Evolutionary conservation across 2,113 vertebrate species (phyloP), one percentile per base, ranked within the genome.

Genomic region (Semicossyphus pulcher): DNA sequence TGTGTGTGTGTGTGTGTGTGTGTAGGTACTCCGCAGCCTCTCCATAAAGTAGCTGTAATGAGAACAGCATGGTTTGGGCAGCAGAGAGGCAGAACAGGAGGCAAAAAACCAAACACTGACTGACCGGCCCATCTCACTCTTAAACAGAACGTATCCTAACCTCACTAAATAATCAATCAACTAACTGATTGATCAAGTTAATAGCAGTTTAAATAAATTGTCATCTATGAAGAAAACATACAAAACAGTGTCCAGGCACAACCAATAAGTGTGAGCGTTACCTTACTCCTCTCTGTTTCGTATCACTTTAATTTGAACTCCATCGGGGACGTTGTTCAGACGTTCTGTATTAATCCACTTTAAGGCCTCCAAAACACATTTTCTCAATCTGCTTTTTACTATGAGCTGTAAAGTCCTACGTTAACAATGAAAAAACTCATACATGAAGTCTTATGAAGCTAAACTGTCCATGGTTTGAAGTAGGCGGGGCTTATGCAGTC

Each of bases 11-110:
- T 78, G 39, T 63, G 51, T 64, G 57, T 73, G 63, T 54, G 56
- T 61, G 61, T 29, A 39, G 53, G 37, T 23, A 31, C 20, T 49
- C 20, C 39, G 65, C 7, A 64, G 47, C 29, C 23, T 72, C 45
- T 62, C 66, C 14, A 37, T 67, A 85, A 82, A 73, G 68, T 47
- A 72, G 65, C 34, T 68, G 64, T 82, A 90, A 91, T 83, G 64
- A 82, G 69, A 88, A 88, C 83, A 85, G 72, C 64, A 83, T 90
- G 86, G 74, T 67, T 45, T 21, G n/a, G 18, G 65, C 36, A 65
- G 71, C 56, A 60, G 49, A 34, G 39, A 59, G 16, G 18, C 39
- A 76, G 45, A 54, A 47, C 44, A 58, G 41, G 15, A 45, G 48
- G 52, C 57, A 39, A 44, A 25, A 29, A 7, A 5, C n/a, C 8